Conservation (phyloP, 64 coral and sea anemone species). For the Montipora sp. region DNA sequence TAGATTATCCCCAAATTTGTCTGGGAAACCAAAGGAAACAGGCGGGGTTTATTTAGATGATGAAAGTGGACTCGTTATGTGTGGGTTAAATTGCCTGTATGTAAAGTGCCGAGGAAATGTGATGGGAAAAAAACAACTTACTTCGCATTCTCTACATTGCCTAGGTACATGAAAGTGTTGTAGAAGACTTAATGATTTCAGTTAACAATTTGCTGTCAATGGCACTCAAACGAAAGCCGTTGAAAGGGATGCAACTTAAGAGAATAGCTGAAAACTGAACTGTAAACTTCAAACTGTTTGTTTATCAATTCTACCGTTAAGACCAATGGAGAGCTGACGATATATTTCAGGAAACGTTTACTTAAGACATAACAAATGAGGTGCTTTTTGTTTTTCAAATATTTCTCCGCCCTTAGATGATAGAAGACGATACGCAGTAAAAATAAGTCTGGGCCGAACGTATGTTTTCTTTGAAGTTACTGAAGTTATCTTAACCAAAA, state of each 20-base stretch:
- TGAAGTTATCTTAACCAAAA: not conserved
- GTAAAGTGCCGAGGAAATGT: too few relatives aligned
- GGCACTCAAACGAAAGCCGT: not conserved
- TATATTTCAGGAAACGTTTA: not conserved
- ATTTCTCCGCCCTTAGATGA: not conserved
- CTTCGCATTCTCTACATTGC: too few relatives aligned
- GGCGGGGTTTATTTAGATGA: too few relatives aligned
- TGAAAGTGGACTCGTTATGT: too few relatives aligned
- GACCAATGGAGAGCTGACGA: slow-evolving; percentile 5
- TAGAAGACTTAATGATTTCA: too few relatives aligned
- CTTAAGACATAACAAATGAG: not conserved
- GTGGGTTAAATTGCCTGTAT: too few relatives aligned
- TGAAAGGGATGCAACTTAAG: not conserved
- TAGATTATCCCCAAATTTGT: too few relatives aligned
- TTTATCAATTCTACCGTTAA: not conserved
- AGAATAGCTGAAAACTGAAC: not conserved
- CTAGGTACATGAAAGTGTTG: too few relatives aligned
- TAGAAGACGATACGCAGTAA: not conserved
- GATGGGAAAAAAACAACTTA: too few relatives aligned
- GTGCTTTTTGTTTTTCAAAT: not conserved
- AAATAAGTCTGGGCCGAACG: not conserved
- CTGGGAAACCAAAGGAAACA: too few relatives aligned
- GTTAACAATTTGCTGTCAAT: too few relatives aligned
- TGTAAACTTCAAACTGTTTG: not conserved
- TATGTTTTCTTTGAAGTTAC: not conserved